Conservation (phyloP, 2,888 invertebrate genomes). For the Aphodius sticticus region DNA sequence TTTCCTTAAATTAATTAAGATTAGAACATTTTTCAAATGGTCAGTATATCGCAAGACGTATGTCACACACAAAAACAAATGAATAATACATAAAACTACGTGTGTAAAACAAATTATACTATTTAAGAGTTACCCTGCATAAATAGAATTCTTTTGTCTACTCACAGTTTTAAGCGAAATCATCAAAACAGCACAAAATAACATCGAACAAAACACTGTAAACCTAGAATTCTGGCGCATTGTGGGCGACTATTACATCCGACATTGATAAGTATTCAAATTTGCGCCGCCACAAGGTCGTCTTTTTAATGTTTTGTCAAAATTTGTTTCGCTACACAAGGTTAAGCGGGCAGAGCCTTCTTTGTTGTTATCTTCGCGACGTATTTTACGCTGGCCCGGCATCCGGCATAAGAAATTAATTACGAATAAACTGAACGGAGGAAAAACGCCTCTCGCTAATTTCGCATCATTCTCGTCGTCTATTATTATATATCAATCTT, state of each 20-base stretch:
- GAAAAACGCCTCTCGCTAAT: constrained; percentile 4
- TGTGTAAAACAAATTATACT: too few relatives aligned
- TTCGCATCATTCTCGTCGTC: neutral
- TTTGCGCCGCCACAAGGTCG: neutral
- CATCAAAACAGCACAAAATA: neutral
- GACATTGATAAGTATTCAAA: constrained; percentile 4
- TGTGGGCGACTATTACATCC: neutral
- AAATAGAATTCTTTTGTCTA: neutral
- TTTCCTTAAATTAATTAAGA: too few relatives aligned
- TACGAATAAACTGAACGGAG: neutral
- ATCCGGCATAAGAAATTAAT: constrained; percentile 4
- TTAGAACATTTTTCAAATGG: too few relatives aligned
- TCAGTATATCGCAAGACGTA: too few relatives aligned
- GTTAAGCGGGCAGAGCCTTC: neutral
- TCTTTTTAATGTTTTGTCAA: neutral
- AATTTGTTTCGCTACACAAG: neutral
- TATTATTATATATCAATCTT: neutral
- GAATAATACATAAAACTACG: too few relatives aligned
- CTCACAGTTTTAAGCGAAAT: neutral
- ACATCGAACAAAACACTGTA: neutral
- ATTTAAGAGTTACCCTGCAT: neutral
- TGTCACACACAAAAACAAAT: too few relatives aligned
- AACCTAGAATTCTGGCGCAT: neutral
- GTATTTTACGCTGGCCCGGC: constrained; percentile 4
- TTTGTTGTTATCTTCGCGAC: neutral